Evolutionary conservation across 2,888 invertebrate genomes (phyloP).

Genomic region (Coelinius sp.): DNA sequence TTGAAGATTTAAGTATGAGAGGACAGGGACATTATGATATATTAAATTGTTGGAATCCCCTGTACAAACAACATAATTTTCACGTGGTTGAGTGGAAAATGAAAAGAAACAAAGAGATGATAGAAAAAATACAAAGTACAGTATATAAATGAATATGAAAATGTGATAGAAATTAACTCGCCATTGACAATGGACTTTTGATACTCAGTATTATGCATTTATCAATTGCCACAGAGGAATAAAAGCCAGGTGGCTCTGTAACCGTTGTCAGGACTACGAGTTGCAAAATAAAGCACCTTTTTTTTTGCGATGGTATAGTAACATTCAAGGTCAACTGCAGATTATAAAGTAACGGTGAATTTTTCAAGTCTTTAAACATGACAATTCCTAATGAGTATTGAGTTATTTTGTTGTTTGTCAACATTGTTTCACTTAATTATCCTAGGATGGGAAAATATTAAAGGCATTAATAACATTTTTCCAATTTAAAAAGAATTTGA

Average conservation of each 20-base stretch:
- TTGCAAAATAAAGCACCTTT: slow-evolving; percentile 21
- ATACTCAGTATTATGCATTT: background rate
- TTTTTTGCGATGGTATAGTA: background rate
- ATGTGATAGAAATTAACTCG: background rate
- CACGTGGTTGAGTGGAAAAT: background rate
- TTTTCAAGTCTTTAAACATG: background rate
- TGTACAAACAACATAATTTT: no score
- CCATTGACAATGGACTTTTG: background rate
- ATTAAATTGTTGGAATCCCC: background rate
- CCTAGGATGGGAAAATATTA: no score
- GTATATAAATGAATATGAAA: background rate
- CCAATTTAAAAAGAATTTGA: no score
- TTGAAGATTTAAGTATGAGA: background rate
- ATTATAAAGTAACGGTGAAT: background rate
- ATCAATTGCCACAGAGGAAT: background rate
- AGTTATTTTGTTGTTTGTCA: no score
- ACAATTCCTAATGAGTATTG: no score
- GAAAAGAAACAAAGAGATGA: background rate
- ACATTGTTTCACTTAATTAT: no score
- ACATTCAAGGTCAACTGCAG: slow-evolving; percentile 6
- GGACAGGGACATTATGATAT: background rate
- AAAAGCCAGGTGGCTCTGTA: slow-evolving; percentile 16
- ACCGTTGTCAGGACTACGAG: background rate
- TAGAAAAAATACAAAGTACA: background rate
- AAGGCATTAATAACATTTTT: background rate